These are phyloP conservation scores for Lepilemur septentrionalis DNA, from an alignment of 2,797 vertebrate genomes.

Conservation along the genomic window DNA sequence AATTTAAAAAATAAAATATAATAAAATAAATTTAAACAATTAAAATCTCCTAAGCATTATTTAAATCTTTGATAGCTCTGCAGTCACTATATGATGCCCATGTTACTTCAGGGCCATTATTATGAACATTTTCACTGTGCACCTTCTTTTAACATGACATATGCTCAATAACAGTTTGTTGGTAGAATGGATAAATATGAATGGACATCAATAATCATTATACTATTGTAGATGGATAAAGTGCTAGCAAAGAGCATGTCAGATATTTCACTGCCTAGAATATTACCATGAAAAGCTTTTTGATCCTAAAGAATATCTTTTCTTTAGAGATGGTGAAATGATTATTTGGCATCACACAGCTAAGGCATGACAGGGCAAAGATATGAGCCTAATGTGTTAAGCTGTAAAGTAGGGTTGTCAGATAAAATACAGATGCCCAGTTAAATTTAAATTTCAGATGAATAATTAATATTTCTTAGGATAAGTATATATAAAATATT, in stretches of 20 bases:
- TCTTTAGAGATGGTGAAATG: neutral
- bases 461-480: neutral
- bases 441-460: conserved; percentile 34
- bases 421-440: neutral
- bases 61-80: neutral
- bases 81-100: neutral
- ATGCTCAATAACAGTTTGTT: conserved; percentile 54
- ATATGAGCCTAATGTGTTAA: neutral
- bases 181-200: conserved; percentile 2
- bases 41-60: neutral
- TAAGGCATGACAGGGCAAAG: neutral
- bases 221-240: neutral
- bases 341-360: neutral
- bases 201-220: conserved; percentile 38
- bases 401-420: neutral
- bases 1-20: conserved; percentile 1
- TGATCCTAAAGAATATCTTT: neutral
- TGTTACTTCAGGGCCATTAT: neutral
- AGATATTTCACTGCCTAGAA: neutral
- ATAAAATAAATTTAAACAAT: conserved; percentile 53
- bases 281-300: conserved; percentile 13
- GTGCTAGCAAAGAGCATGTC: neutral
- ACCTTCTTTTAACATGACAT: conserved; percentile 34
- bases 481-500: neutral
- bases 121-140: neutral